Evolutionary conservation across 2,113 vertebrate species (phyloP), one percentile per base, ranked within the genome.

Genomic region (Piaya cayana): DNA sequence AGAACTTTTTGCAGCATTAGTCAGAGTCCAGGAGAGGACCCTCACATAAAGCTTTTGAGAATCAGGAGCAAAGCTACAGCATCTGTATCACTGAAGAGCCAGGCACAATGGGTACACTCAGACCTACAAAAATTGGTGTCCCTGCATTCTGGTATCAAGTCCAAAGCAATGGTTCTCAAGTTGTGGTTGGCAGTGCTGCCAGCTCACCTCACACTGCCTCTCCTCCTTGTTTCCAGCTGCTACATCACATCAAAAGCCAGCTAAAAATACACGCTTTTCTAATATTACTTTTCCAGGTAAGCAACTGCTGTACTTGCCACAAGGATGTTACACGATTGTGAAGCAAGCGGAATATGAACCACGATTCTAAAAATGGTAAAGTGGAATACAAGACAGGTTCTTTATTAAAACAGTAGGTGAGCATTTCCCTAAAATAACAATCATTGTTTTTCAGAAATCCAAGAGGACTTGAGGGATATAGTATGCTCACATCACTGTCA

Each of bases 231-330:
- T 96, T 95, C 93, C 97, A 97, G 96, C 96, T 97, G 97, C 96
- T 95, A 81, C 84, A 94, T 95, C 91, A 93, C 88, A 97, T 97
- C 96, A 97, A 97, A 97, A 96, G 95, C 82, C 92, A 96, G 94
- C 97, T 97, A 97, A 97, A 97, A 97, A 97, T 97, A 97, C 71
- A 95, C 94, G 75, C 87, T 97, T 97, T 96, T 90, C 96, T 97
- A 97, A 96, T 97, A 97, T 97, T 97, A 97, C 95, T 96, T 96
- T 97, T 97, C 97, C 97, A 97, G 97, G 97, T 97, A 97, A 97
- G 96, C 92, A 95, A 97, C 78, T 96, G 95, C 93, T 96, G 92
- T 86, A 90, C 79, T 90, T 82, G 83, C 88, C 93, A 96, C 94
- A 91, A 84, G 92, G 92, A 96, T 95, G 92, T 95, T 95, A 82